phyloP scores from a whole-genome alignment of 2,113 vertebrate species.

The Anoura caudifer region DNA sequence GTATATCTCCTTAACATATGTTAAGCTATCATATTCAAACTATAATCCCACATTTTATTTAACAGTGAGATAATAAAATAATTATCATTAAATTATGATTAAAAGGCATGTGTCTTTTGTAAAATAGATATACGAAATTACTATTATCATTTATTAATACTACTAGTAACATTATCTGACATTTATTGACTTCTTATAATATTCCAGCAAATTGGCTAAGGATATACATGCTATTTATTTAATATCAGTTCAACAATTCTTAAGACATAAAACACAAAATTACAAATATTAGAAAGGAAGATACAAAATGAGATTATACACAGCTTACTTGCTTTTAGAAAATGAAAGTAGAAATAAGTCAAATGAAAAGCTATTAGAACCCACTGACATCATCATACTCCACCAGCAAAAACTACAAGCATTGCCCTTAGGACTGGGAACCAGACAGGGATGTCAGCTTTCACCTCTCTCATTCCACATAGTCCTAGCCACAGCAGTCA shows the following conservation, averaged over 20 bases:
- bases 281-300: background rate
- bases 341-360: constrained; percentile 12
- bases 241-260: constrained; percentile 14
- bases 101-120: background rate
- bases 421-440: too few species aligned
- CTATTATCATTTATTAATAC: background rate
- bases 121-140: background rate
- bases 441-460: too few species aligned
- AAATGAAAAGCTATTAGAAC: background rate
- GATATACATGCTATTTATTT: background rate
- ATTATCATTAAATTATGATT: background rate
- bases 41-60: constrained; percentile 15
- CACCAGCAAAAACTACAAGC: too few species aligned
- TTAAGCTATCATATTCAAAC: background rate
- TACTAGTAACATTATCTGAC: background rate
- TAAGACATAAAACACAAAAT: constrained; percentile 3
- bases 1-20: background rate
- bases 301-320: background rate
- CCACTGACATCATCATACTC: too few species aligned
- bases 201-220: background rate
- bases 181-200: background rate
- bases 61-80: background rate
- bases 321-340: constrained; percentile 19
- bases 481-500: too few species aligned
- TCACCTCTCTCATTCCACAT: too few species aligned